phyloP scores from a whole-genome alignment of 2,797 vertebrate species.

The Tenualosa thibaudeaui region DNA sequence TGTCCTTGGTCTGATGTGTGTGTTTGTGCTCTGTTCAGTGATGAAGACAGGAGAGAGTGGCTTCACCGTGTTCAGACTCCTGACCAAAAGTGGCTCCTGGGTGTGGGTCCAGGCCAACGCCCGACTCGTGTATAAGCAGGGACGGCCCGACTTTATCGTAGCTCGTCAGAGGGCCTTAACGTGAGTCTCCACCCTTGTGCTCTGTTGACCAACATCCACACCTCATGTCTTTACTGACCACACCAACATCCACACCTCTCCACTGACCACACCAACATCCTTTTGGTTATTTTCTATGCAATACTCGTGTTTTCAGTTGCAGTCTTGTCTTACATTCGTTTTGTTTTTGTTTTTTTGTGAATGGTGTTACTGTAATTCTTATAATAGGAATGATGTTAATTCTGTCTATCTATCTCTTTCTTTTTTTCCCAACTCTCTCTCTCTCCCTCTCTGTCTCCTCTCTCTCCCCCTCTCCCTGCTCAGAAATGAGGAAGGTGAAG shows the following conservation, averaged over 20 bases:
- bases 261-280: no score
- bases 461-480: background rate
- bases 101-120: slow-evolving; percentile 78
- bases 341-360: no score
- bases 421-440: background rate
- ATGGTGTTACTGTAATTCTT: no score
- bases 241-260: no score
- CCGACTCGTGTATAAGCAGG: slow-evolving; percentile 72
- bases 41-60: slow-evolving; percentile 79
- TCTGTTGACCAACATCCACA: no score
- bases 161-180: slow-evolving; percentile 71
- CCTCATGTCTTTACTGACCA: no score
- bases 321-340: no score
- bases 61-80: slow-evolving; percentile 73
- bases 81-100: slow-evolving; percentile 69
- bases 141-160: slow-evolving; percentile 76
- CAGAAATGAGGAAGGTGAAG: slow-evolving; percentile 79
- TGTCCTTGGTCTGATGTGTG: no score
- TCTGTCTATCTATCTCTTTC: background rate
- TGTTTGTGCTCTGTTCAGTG: slow-evolving; percentile 61
- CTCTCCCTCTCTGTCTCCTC: background rate
- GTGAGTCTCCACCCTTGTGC: slow-evolving; percentile 69
- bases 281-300: no score
- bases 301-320: no score
- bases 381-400: no score